These are phyloP conservation scores for Steromphala cineraria DNA, from an alignment of 2,888 invertebrate genomes.

Conservation along the genomic window DNA sequence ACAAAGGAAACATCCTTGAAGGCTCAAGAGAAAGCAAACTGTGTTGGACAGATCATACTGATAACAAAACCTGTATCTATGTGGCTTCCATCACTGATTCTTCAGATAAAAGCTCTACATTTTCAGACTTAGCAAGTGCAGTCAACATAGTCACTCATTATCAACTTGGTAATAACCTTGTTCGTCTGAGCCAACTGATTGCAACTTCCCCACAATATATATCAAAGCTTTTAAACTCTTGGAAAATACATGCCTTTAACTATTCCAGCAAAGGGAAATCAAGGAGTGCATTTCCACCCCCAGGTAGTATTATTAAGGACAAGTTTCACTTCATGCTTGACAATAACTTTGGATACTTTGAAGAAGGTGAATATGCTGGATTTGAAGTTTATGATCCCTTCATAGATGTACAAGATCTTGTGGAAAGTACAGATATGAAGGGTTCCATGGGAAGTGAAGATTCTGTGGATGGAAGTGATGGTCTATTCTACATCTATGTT, in stretches of 20 bases:
- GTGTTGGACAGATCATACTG: background rate
- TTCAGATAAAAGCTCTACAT: background rate
- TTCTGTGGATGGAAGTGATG: background rate
- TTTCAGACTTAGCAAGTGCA: background rate
- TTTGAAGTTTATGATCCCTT: constrained; percentile 41
- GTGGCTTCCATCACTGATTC: background rate
- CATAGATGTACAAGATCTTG: background rate
- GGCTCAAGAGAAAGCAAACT: background rate
- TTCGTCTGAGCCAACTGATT: background rate
- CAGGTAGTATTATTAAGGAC: constrained; percentile 43
- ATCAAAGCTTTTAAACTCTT: constrained; percentile 10
- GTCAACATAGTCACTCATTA: background rate
- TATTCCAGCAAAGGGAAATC: background rate
- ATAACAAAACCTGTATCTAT: background rate
- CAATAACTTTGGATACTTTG: constrained; percentile 36
- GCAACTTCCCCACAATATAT: background rate
- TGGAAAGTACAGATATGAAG: no score
- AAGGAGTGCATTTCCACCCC: constrained; percentile 25
- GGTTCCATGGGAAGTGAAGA: background rate
- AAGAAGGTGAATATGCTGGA: constrained; percentile 42
- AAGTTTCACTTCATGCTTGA: constrained; percentile 38
- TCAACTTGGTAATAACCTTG: background rate
- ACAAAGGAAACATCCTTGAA: background rate
- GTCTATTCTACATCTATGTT: constrained; percentile 31
- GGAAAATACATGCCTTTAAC: constrained; percentile 9